Evolutionary conservation across 2,797 vertebrate genomes (phyloP), one percentile per base, ranked within the genome.

Genomic region (Crypturellus tataupa): DNA sequence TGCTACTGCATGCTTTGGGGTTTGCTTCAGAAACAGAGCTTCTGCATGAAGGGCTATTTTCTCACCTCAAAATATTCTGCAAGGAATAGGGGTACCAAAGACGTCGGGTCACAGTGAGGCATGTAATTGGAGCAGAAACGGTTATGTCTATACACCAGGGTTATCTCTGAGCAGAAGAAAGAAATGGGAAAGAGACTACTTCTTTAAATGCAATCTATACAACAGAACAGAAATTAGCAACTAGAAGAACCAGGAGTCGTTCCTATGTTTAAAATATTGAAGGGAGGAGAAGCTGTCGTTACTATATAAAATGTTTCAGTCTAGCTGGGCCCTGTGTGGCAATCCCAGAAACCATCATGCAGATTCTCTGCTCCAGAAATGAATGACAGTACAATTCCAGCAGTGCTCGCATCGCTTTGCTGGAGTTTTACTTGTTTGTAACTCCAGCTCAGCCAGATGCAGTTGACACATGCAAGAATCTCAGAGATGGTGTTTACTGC

Each of bases 401-500:
- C 47, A 49, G 24, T 12, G 14, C 39, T 84, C 88, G 75, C 83
- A 49, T 7, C 27, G 3, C 51, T 59, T 71, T 80, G 42, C 58
- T 87, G 64, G 56, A 65, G 77, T 91, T 92, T 88, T 80, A 85
- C 73, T n/a, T 42, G n/a, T 88, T 85, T 90, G 49, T 62, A 78
- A 89, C 53, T 72, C 62, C 3, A 6, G 60, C 47, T 86, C 46
- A 82, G 85, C 7, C 75, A 91, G 68, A 87, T 64, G 75, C 44
- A 89, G 60, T 44, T 86, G 78, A 95, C 62, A 86, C 33, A 53
- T 5, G 11, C 40, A 86, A 80, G 73, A 84, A 77, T 6, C n/a
- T 77, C 60, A 71, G 70, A 89, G 64, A 75, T 89, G 18, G 68
- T 93, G 90, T 92, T 96, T 85, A 88, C 83, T 91, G 83, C 75